A percentile compares a stretch with the other conserved stretches of the same genome.
phyloP scores from a whole-genome alignment of 2,113 vertebrate species.

The Tiliqua scincoides region DNA sequence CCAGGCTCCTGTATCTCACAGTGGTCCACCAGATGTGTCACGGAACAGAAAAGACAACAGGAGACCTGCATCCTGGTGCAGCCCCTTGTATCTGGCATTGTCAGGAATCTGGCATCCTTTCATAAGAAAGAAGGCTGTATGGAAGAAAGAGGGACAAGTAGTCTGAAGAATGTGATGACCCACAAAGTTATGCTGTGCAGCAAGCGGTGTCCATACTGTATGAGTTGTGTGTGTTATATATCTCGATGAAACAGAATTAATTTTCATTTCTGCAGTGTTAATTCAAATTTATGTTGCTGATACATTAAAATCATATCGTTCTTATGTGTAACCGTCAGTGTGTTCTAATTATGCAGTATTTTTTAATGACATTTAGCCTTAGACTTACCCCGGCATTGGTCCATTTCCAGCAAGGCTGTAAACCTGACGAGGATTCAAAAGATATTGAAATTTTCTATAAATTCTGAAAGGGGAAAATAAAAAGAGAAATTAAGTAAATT shows the following conservation, averaged over 20 bases:
- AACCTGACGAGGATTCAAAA: constrained; percentile 94
- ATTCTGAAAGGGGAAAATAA: constrained; percentile 80
- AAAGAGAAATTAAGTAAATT: constrained; percentile 38
- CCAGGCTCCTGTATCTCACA: too few relatives aligned
- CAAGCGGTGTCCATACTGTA: background rate
- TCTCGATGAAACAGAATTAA: background rate
- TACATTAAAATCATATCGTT: constrained; percentile 50
- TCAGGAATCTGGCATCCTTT: too few relatives aligned
- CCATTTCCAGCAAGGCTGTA: constrained; percentile 92
- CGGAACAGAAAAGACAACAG: too few relatives aligned
- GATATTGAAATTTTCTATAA: constrained; percentile 94
- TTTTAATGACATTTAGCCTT: constrained; percentile 59
- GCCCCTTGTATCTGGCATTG: too few relatives aligned
- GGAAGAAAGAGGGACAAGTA: too few relatives aligned
- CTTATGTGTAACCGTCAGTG: constrained; percentile 21
- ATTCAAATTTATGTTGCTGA: constrained; percentile 23
- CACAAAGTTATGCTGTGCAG: rapidly evolving
- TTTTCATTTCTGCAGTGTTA: constrained; percentile 35
- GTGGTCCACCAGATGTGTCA: too few relatives aligned
- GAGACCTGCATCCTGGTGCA: too few relatives aligned
- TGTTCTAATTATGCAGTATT: constrained; percentile 56
- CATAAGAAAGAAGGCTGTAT: background rate
- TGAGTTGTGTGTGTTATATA: background rate
- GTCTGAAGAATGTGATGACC: background rate
- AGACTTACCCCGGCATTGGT: constrained; percentile 91